Conservation (phyloP, 2,113 vertebrate genomes). For the Trematocara nigrifrons region DNA sequence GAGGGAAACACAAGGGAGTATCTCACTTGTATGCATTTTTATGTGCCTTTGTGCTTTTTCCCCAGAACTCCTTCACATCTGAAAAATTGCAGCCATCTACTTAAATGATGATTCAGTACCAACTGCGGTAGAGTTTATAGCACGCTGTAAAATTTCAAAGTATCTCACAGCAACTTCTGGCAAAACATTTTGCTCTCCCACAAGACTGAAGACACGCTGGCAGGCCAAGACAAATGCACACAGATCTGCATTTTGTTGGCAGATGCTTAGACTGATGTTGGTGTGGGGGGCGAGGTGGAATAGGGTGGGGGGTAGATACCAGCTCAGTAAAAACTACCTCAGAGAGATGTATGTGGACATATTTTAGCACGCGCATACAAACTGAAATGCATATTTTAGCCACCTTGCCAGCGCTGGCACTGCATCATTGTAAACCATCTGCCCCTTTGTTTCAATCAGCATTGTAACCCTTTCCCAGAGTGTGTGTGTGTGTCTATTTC, state of each 20-base stretch:
- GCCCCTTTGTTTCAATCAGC: slow-evolving; percentile 62
- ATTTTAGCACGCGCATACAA: slow-evolving; percentile 1
- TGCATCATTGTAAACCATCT: slow-evolving; percentile 59
- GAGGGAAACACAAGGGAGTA: background rate
- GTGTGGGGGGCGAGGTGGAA: background rate
- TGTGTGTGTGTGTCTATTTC: background rate
- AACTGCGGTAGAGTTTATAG: background rate
- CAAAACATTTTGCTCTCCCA: background rate
- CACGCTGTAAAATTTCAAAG: slow-evolving; percentile 2
- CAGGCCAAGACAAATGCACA: slow-evolving; percentile 16
- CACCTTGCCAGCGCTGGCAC: slow-evolving; percentile 40
- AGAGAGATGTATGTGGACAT: background rate
- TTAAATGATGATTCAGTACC: background rate
- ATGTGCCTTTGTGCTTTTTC: background rate
- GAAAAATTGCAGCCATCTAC: background rate
- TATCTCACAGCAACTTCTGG: slow-evolving; percentile 5
- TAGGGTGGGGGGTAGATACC: background rate
- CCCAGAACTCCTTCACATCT: background rate
- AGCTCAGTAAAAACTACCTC: background rate
- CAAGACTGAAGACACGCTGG: background rate
- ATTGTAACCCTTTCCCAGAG: slow-evolving; percentile 60
- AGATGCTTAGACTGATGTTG: slow-evolving; percentile 7
- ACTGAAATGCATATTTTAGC: slow-evolving; percentile 50
- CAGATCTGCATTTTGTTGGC: background rate
- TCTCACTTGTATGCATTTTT: background rate